A percentile compares a stretch with the other conserved stretches of the same genome.
Conservation (phyloP, 1,140 invertebrate species). For the Orchestia grillus region DNA sequence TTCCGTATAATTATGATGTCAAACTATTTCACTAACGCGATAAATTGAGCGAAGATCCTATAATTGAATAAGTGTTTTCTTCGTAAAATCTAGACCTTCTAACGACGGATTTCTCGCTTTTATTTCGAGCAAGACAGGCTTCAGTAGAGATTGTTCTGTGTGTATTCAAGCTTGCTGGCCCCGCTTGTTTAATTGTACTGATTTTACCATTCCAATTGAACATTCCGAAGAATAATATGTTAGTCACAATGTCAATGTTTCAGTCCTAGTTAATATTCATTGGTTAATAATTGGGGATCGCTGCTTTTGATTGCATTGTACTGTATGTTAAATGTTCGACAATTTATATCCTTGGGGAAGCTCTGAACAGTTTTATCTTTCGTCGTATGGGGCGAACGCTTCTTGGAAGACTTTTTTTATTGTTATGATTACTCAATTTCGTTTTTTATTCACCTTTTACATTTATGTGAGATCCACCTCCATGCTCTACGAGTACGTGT, state of each 20-base stretch:
- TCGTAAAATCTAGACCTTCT: background rate
- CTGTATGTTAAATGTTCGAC: too few relatives aligned
- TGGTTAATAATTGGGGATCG: background rate
- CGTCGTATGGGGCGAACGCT: too few relatives aligned
- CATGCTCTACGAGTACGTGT: too few relatives aligned
- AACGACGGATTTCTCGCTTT: background rate
- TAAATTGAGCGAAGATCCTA: background rate
- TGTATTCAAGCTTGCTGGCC: background rate
- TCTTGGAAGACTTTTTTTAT: too few relatives aligned
- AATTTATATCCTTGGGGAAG: too few relatives aligned
- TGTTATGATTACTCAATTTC: too few relatives aligned
- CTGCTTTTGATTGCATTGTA: background rate
- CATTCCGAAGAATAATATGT: background rate
- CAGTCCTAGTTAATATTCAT: background rate
- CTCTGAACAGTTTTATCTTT: too few relatives aligned
- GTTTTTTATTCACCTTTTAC: too few relatives aligned
- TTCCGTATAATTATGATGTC: background rate
- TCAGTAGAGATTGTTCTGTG: background rate
- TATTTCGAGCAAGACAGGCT: background rate
- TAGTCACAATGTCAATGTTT: background rate
- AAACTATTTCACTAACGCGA: background rate
- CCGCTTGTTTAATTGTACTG: background rate
- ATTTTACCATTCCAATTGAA: background rate
- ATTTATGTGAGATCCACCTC: too few relatives aligned
- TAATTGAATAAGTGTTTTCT: background rate